These are phyloP conservation scores for Leptobrachium leishanense DNA, from an alignment of 2,113 vertebrate genomes.

Conservation along the genomic window DNA sequence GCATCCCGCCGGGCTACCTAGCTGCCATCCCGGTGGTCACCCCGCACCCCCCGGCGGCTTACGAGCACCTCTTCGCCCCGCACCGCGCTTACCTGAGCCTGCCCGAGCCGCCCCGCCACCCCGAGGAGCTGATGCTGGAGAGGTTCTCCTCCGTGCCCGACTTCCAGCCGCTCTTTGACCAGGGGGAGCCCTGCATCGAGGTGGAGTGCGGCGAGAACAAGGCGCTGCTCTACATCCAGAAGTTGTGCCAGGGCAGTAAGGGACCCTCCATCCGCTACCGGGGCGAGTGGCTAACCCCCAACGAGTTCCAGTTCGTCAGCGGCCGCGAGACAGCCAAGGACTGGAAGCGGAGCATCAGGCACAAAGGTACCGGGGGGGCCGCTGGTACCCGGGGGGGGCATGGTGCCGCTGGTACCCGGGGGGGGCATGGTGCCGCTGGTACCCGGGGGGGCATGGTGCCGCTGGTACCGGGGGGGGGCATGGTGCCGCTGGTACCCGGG, in stretches of 20 bases:
- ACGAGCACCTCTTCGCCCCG: slow-evolving; percentile 80
- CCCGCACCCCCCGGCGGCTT: slow-evolving; percentile 77
- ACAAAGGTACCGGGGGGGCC: slow-evolving; percentile 80
- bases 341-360: slow-evolving; percentile 96
- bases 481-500: no score
- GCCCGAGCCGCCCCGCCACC: slow-evolving; percentile 77
- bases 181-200: slow-evolving; percentile 95
- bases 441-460: no score
- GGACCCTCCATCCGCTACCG: slow-evolving; percentile 96
- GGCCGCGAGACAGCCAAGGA: slow-evolving; percentile 97
- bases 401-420: no score
- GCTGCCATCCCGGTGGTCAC: slow-evolving; percentile 83
- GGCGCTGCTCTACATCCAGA: slow-evolving; percentile 93
- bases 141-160: slow-evolving; percentile 88
- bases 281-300: slow-evolving; percentile 96
- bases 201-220: slow-evolving; percentile 98
- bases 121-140: slow-evolving; percentile 88
- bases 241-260: slow-evolving; percentile 96
- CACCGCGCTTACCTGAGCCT: slow-evolving; percentile 82
- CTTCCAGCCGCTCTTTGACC: slow-evolving; percentile 93
- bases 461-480: no score
- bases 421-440: no score
- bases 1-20: slow-evolving; percentile 77
- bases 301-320: slow-evolving; percentile 98
- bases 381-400: no score